Evolutionary conservation across 2,113 vertebrate species (phyloP).

Genomic region (Galeopterus variegatus): DNA sequence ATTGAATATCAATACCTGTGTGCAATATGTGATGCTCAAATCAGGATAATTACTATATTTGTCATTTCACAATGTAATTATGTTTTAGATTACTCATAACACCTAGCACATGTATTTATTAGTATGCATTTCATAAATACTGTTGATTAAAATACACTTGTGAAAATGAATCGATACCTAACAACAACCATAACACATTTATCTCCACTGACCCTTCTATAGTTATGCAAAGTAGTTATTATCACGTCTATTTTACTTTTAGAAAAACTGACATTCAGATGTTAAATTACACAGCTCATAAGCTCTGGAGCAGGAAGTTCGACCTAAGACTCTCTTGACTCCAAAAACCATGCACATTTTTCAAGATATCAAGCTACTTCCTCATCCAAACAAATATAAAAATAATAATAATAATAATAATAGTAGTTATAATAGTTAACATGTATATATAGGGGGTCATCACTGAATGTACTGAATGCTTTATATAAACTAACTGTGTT

Average conservation of each 20-base stretch:
- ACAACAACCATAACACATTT: neutral
- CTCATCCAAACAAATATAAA: neutral
- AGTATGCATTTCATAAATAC: neutral
- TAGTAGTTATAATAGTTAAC: accelerated
- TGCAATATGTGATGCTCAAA: no score
- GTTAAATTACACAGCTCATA: accelerated
- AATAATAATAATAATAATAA: neutral
- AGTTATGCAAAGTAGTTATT: accelerated
- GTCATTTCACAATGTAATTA: neutral
- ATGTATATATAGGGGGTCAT: accelerated
- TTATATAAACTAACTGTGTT: no score
- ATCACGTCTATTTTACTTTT: neutral
- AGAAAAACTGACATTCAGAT: neutral
- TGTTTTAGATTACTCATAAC: neutral
- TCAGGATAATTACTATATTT: no score
- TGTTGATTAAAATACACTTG: neutral
- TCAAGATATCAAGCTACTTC: neutral
- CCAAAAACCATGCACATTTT: neutral
- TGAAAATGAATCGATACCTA: neutral
- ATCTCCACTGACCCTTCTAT: neutral
- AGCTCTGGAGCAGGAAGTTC: neutral
- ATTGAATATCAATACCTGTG: no score
- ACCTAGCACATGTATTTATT: no score
- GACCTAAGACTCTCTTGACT: accelerated
- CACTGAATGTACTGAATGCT: accelerated